phyloP scores from a whole-genome alignment of 1,140 invertebrate genomes.

The Philopotamus ludificatus region DNA sequence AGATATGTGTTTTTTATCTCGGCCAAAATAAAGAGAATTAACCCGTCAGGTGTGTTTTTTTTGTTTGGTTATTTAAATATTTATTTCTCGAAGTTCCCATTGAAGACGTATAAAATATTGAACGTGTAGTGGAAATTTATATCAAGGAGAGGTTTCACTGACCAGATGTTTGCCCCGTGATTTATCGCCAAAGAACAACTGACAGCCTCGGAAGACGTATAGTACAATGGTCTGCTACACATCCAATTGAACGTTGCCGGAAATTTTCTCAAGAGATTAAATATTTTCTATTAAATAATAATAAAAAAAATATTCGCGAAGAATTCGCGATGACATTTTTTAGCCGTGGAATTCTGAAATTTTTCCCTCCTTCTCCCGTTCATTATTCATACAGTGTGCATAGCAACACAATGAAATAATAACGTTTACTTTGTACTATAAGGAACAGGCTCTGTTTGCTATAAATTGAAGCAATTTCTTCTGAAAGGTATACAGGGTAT shows the following conservation, averaged over 20 bases:
- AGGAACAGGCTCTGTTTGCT: background rate
- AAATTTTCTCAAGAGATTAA: no score
- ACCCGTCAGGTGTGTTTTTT: background rate
- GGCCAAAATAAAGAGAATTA: no score
- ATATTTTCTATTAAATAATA: no score
- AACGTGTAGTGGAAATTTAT: background rate
- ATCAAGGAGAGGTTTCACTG: background rate
- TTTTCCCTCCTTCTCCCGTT: conserved; percentile 22
- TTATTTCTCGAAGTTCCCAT: no score
- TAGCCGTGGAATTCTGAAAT: no score
- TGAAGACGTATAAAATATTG: conserved; percentile 5
- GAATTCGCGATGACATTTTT: no score
- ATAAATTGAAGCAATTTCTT: conserved; percentile 21
- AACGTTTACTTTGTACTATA: conserved; percentile 16
- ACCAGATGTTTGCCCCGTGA: conserved; percentile 2
- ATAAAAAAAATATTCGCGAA: no score
- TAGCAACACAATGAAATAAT: conserved; percentile 23
- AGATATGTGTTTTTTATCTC: background rate
- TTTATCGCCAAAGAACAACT: background rate
- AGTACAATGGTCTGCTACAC: background rate
- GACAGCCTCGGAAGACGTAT: conserved; percentile 5
- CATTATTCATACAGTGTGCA: conserved; percentile 23
- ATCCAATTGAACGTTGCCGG: background rate
- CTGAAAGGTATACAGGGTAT: background rate
- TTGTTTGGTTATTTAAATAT: no score